Conservation (phyloP, 2,113 vertebrate species). For the Entomyzon cyanotis region DNA sequence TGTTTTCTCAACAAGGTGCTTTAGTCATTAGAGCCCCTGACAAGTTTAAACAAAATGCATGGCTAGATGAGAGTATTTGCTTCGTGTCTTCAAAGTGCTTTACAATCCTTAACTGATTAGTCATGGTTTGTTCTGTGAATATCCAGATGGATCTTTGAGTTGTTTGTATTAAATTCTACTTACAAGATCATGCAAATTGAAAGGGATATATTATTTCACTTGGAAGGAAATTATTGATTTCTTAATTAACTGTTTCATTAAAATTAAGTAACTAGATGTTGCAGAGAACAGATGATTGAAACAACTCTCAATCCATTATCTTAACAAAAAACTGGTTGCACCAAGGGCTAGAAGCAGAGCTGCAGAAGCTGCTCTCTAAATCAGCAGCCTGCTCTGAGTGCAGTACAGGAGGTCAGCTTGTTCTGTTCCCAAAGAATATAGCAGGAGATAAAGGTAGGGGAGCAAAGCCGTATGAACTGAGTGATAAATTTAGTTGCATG, state of each 20-base stretch:
- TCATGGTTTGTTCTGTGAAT: background rate
- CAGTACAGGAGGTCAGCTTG: background rate
- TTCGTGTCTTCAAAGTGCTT: background rate
- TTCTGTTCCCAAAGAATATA: background rate
- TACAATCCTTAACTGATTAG: background rate
- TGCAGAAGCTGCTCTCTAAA: background rate
- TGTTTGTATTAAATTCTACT: background rate
- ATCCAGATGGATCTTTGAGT: background rate
- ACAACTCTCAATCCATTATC: background rate
- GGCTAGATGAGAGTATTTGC: background rate
- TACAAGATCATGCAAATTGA: background rate
- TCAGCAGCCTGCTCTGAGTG: background rate
- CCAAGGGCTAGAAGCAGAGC: background rate
- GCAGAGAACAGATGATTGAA: background rate
- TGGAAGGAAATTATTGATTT: background rate
- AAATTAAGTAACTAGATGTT: background rate
- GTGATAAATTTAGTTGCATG: background rate
- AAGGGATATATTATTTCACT: background rate
- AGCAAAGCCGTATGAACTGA: background rate
- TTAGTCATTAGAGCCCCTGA: background rate
- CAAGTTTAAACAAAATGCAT: background rate
- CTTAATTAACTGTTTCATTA: background rate
- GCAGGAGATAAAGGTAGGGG: background rate
- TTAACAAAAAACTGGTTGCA: background rate
- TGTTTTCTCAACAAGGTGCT: background rate